These are phyloP conservation scores for Gortyna flavago DNA, from an alignment of 2,888 invertebrate species.

Conservation along the genomic window DNA sequence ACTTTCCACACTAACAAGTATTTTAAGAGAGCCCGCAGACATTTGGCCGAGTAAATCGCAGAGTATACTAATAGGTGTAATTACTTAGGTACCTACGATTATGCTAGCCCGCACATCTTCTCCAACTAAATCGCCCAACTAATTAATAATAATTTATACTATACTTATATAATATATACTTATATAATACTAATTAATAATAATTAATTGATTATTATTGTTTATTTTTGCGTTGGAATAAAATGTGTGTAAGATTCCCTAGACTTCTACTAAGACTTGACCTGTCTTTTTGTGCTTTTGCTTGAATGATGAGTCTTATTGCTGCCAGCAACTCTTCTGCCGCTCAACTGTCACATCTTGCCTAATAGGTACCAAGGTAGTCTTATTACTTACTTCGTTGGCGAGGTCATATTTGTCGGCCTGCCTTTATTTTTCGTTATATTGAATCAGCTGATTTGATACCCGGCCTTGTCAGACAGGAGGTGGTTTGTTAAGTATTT, in stretches of 20 bases:
- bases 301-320: neutral
- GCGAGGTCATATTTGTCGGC: neutral
- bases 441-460: slow-evolving; percentile 5
- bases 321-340: neutral
- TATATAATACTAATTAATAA: no score
- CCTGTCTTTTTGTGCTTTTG: neutral
- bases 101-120: no score
- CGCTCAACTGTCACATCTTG: neutral
- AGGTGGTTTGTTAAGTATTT: neutral
- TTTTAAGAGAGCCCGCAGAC: no score
- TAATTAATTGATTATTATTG: no score
- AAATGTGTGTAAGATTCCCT: neutral
- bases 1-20: neutral
- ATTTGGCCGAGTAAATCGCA: no score
- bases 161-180: no score
- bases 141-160: no score
- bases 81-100: no score
- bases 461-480: neutral
- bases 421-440: neutral
- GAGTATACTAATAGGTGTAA: no score
- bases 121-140: no score
- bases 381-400: neutral
- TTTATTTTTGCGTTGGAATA: neutral
- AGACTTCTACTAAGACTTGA: neutral
- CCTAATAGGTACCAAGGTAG: neutral